Evolutionary conservation across 1,140 invertebrate genomes (phyloP), one percentile per base, ranked within the genome.

Genomic region (Lordiphosa stackelbergi): DNA sequence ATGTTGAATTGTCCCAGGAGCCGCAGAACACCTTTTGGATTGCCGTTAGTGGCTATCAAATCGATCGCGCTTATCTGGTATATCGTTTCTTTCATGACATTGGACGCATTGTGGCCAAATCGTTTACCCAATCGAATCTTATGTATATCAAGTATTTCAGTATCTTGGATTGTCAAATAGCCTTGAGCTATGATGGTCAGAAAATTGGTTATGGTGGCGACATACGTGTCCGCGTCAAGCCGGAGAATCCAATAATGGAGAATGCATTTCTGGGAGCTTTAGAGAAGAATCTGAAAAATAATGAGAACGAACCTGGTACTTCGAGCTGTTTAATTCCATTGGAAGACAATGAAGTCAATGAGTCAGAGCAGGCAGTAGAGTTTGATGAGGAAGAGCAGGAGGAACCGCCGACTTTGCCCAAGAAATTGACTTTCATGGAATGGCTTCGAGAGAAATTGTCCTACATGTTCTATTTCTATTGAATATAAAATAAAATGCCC

Each of bases 41-140:
- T 16, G 49, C 54, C 5, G 58, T 78, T 0, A 79, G 74, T 22
- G 70, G 53, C 3, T 78, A 63, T 35, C 43, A 45, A 2, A 1
- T 11, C 4, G 54, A 60, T 0, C 16, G 13, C 0, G 38, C 57
- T 3, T 34, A 22, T 11, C 5, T 52, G 1, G 74, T 78, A 2
- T 79, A 70, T 53, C 28, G 61, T 0, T 78, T 78, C 66, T 78
- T 78, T 19, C 9, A 19, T 13, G 74, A 78, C 11, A 78, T 78
- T 22, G 74, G 74, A 2, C 16, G 11, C 5, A 34, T 70, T 42
- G 48, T 24, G 12, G 57, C 55, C 1, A 66, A 48, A 8, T 38
- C 24, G 7, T 57, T 60, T 5, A 63, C 61, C 0, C 9, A 49
- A 1, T 45, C 54, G 4, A 70, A 66, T 40, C 8, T 43, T 0